Percentiles rank a stretch among this genome's conserved stretches.
Conservation (phyloP, 2,113 vertebrate genomes). For the Aptenodytes patagonicus region DNA sequence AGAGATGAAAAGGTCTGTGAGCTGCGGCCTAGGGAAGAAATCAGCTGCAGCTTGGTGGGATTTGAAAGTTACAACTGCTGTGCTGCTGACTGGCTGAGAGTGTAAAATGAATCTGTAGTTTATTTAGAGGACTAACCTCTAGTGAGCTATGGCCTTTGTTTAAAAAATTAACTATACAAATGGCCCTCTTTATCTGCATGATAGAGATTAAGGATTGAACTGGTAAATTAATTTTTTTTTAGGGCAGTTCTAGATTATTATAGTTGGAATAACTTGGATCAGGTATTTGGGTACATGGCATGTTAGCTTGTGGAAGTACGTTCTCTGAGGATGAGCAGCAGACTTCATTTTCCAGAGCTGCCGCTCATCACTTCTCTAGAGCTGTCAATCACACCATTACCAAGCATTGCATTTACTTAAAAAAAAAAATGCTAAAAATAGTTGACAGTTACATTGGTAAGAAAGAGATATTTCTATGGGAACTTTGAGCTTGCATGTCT, state of each 20-base stretch:
- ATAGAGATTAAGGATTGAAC: background rate
- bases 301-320: background rate
- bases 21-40: background rate
- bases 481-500: background rate
- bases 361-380: background rate
- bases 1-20: background rate
- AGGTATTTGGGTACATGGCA: background rate
- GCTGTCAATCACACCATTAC: slow-evolving; percentile 22
- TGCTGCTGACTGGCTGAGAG: background rate
- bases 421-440: slow-evolving; percentile 34
- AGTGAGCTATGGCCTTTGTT: background rate
- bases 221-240: background rate
- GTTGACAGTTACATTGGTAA: background rate
- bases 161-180: background rate
- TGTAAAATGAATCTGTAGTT: background rate
- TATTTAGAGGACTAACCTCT: background rate
- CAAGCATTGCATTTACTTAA: background rate
- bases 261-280: background rate
- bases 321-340: background rate
- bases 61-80: background rate
- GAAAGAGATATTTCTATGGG: background rate
- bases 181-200: background rate
- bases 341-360: background rate
- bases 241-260: background rate
- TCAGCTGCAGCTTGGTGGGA: background rate